Conservation (phyloP, 2,113 vertebrate species). For the Peromyscus maniculatus region DNA sequence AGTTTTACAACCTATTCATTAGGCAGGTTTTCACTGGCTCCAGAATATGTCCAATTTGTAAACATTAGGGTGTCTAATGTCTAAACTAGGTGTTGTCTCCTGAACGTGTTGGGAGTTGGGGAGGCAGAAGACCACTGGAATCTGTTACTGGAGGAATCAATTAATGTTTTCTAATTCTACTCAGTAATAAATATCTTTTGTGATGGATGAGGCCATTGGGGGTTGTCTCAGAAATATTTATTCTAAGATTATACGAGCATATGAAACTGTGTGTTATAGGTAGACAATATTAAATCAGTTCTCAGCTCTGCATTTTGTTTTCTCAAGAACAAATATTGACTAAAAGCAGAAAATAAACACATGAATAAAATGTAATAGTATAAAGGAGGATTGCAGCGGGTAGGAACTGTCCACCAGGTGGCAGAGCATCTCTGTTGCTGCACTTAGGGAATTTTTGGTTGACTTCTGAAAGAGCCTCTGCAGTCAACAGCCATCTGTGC, state of each 20-base stretch:
- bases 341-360: not conserved
- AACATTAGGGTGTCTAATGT: not conserved
- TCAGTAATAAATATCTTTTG: not conserved
- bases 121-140: not conserved
- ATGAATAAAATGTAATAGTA: not conserved
- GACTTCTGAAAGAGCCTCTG: not conserved
- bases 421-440: not conserved
- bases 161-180: not conserved
- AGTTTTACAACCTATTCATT: not conserved
- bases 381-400: not conserved
- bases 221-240: not conserved
- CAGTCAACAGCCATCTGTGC: not conserved
- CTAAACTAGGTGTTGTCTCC: not conserved
- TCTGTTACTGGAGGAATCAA: not conserved
- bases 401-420: constrained; percentile 41
- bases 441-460: not conserved
- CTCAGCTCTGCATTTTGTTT: not conserved
- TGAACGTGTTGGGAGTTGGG: not conserved
- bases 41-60: not conserved
- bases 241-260: not conserved
- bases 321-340: not conserved
- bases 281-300: not conserved
- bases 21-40: not conserved
- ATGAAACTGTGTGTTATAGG: not conserved
- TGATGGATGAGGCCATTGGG: not conserved